Conservation (phyloP, 92 coral and sea anemone species). For the Porites divaricata region DNA sequence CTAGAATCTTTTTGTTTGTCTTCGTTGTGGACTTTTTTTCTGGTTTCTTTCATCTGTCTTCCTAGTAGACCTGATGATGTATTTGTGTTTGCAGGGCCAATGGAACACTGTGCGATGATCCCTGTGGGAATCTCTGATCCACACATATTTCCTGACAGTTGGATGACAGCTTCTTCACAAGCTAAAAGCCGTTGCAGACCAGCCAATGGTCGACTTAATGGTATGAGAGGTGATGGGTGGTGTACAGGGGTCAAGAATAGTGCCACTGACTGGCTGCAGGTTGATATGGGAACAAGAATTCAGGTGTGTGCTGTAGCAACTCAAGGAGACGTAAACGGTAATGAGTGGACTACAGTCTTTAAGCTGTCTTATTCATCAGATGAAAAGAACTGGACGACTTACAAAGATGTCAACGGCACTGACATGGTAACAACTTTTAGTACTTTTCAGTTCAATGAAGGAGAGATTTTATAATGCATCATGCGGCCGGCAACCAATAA, state of each 20-base stretch:
- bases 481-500: too few species aligned
- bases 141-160: background rate
- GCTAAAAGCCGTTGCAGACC: background rate
- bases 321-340: background rate
- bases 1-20: too few species aligned
- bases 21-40: too few species aligned
- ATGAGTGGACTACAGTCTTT: background rate
- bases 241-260: background rate
- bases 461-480: too few species aligned
- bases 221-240: background rate
- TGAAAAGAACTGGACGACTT: background rate
- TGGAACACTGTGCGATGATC: background rate
- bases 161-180: slow-evolving; percentile 1
- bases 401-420: background rate
- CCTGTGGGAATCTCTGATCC: background rate
- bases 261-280: background rate
- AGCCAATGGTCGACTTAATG: background rate
- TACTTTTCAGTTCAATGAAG: too few species aligned
- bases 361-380: background rate
- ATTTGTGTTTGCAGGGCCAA: background rate
- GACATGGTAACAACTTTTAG: background rate
- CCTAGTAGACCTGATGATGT: background rate
- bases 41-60: too few species aligned
- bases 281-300: background rate
- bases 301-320: slow-evolving; percentile 2